These are phyloP conservation scores for Callaeas wilsoni DNA, from an alignment of 2,113 vertebrate genomes.

Conservation along the genomic window DNA sequence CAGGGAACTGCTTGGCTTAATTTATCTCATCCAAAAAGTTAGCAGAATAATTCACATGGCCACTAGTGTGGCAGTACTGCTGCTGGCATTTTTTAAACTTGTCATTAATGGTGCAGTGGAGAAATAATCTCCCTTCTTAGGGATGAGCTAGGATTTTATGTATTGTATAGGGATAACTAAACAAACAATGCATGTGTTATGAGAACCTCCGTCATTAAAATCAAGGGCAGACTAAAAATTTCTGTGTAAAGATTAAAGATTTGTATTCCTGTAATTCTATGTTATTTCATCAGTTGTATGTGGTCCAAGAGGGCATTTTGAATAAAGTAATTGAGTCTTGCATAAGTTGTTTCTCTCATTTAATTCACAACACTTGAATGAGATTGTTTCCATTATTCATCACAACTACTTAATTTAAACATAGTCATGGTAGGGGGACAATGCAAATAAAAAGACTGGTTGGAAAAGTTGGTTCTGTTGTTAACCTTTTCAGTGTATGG, in stretches of 20 bases:
- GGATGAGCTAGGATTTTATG: not conserved
- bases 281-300: not conserved
- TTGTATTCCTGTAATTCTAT: not conserved
- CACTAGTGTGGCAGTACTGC: not conserved
- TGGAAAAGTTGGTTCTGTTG: not conserved
- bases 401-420: not conserved
- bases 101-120: not conserved
- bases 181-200: not conserved
- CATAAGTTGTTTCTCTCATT: constrained; percentile 21
- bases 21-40: not conserved
- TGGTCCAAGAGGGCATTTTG: constrained; percentile 3
- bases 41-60: not conserved
- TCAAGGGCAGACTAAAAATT: not conserved
- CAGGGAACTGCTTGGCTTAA: not conserved
- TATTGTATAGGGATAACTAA: not conserved
- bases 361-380: constrained; percentile 3
- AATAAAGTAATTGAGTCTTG: constrained; percentile 30
- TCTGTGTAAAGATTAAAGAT: not conserved
- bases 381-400: not conserved
- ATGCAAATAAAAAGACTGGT: not conserved
- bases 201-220: not conserved
- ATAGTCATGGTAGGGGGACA: not conserved
- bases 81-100: not conserved
- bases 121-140: not conserved
- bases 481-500: not conserved